phyloP scores from a whole-genome alignment of 2,797 vertebrate genomes.

The Triplophysa bombifrons region DNA sequence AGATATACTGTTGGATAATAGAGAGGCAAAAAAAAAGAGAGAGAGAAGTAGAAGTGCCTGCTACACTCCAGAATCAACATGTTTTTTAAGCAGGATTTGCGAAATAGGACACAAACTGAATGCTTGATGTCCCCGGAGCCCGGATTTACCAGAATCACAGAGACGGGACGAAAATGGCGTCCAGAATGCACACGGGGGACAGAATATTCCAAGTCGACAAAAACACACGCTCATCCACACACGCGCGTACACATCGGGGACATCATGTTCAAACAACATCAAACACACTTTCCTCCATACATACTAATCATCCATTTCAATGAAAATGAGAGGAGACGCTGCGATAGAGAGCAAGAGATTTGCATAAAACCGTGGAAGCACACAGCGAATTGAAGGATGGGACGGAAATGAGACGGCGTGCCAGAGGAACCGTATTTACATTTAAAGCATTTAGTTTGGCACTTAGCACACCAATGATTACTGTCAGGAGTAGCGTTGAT shows the following conservation, averaged over 20 bases:
- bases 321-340: constrained; percentile 64
- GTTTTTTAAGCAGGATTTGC: constrained; percentile 66
- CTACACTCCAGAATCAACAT: constrained; percentile 47
- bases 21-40: background rate
- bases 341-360: constrained; percentile 52
- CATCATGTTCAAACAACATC: constrained; percentile 37
- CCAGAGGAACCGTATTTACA: constrained; percentile 31
- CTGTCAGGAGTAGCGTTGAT: constrained; percentile 13
- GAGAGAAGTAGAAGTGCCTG: background rate
- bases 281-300: constrained; percentile 69
- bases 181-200: constrained; percentile 51
- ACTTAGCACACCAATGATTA: constrained; percentile 37
- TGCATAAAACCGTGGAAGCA: constrained; percentile 70
- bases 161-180: constrained; percentile 51
- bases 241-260: constrained; percentile 25
- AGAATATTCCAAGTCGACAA: constrained; percentile 46
- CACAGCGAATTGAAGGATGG: constrained; percentile 62
- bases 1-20: constrained; percentile 12
- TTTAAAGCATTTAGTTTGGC: constrained; percentile 36
- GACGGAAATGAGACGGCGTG: constrained; percentile 39
- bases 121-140: constrained; percentile 75
- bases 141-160: constrained; percentile 62
- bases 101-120: constrained; percentile 77
- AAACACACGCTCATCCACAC: constrained; percentile 44
- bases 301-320: constrained; percentile 73